phyloP scores from a whole-genome alignment of 2,113 vertebrate species.

The Trematocara stigmaticum region DNA sequence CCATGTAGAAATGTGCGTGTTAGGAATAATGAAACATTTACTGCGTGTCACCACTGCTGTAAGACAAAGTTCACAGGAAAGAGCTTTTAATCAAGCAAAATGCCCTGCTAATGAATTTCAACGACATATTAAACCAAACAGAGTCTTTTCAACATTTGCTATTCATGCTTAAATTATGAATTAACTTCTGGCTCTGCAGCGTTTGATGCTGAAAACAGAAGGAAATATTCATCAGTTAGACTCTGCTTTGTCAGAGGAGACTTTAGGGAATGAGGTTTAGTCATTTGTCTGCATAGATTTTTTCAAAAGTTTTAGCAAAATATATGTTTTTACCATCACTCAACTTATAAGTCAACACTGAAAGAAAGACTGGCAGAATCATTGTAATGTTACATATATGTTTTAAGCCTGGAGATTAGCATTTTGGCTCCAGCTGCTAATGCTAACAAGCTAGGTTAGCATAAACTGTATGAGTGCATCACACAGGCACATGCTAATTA shows the following conservation, averaged over 20 bases:
- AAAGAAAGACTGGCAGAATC: background rate
- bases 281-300: background rate
- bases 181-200: background rate
- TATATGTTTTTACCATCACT: background rate
- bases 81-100: background rate
- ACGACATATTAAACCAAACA: accelerated
- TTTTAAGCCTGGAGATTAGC: background rate
- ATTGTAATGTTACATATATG: background rate
- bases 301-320: accelerated
- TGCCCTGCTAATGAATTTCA: background rate
- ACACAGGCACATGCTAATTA: background rate
- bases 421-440: background rate
- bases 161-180: conserved; percentile 24
- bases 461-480: background rate
- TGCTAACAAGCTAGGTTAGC: background rate
- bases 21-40: background rate
- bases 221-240: conserved; percentile 16
- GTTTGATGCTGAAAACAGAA: background rate
- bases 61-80: background rate
- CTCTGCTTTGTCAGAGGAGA: background rate
- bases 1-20: background rate
- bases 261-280: background rate
- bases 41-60: background rate
- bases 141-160: background rate
- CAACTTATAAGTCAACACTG: background rate